Percentiles rank a stretch among this genome's conserved stretches.
phyloP scores from a whole-genome alignment of 2,888 invertebrate species.

The Amphiduros pacificus region DNA sequence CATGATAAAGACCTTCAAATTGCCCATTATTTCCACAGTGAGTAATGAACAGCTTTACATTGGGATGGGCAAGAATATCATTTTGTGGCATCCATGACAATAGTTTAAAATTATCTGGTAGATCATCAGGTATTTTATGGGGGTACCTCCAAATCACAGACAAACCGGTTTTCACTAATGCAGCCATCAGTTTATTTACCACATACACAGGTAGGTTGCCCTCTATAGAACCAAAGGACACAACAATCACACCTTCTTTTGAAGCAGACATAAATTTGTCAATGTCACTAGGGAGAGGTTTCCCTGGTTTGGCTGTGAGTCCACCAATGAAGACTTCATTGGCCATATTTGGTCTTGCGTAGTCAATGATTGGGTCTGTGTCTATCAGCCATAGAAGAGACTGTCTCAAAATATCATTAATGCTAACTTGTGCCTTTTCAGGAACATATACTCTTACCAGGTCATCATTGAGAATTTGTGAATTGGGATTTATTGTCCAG shows the following conservation, averaged over 20 bases:
- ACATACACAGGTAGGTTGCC: not conserved
- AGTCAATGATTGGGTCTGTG: not conserved
- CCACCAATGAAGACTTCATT: conserved; percentile 6
- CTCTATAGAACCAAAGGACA: not conserved
- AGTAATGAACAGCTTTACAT: conserved; percentile 4
- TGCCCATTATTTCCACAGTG: conserved; percentile 8
- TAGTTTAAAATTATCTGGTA: not conserved
- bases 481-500: not conserved
- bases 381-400: conserved; percentile 1
- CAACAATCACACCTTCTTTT: conserved; percentile 1
- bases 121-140: not conserved
- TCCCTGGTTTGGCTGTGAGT: conserved; percentile 3
- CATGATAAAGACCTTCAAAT: conserved; percentile 1
- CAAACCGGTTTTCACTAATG: not conserved
- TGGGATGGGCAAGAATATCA: conserved; percentile 5
- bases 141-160: not conserved
- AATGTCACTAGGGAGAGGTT: not conserved
- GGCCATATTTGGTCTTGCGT: not conserved
- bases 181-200: not conserved
- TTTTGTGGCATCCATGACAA: conserved; percentile 10
- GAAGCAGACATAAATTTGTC: not conserved
- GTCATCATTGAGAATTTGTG: not conserved
- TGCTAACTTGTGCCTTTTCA: not conserved
- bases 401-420: not conserved
- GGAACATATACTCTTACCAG: not conserved